Conservation (phyloP, 1,140 invertebrate genomes). For the Tetramorium alpestre region DNA sequence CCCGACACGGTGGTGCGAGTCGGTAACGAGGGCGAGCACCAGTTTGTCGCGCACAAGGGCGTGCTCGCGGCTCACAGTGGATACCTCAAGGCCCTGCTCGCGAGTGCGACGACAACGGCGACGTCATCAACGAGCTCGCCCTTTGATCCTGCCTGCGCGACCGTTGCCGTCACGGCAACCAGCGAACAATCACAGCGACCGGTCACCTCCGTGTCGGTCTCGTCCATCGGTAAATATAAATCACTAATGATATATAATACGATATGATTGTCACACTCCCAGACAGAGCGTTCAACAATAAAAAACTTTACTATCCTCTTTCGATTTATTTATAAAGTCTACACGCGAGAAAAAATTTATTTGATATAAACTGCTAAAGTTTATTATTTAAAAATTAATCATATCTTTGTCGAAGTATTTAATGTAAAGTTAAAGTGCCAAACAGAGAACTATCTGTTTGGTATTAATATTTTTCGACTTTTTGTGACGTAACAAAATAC, state of each 20-base stretch:
- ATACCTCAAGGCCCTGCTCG: constrained; percentile 84
- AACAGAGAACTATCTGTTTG: neutral
- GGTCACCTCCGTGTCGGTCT: constrained; percentile 80
- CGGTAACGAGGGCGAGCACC: constrained; percentile 87
- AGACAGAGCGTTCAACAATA: neutral
- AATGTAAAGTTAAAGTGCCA: neutral
- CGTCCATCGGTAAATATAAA: constrained; percentile 82
- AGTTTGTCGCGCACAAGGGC: constrained; percentile 89
- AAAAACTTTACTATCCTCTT: neutral
- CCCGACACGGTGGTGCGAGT: constrained; percentile 89
- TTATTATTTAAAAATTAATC: neutral
- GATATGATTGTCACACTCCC: neutral
- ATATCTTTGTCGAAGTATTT: neutral
- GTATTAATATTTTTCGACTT: neutral
- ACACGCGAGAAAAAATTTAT: neutral
- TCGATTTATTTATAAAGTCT: neutral
- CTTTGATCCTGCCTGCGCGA: constrained; percentile 37
- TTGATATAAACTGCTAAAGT: neutral
- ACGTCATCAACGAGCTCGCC: constrained; percentile 17
- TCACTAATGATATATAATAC: neutral
- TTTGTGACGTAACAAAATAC: neutral
- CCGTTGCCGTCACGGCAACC: constrained; percentile 36
- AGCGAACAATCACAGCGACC: constrained; percentile 66
- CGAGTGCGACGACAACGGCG: constrained; percentile 52
- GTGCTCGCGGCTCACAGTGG: constrained; percentile 91